Percentiles rank a stretch among this genome's conserved stretches.
These are phyloP conservation scores for Megalops atlanticus DNA, from an alignment of 2,113 vertebrate genomes.

Conservation along the genomic window DNA sequence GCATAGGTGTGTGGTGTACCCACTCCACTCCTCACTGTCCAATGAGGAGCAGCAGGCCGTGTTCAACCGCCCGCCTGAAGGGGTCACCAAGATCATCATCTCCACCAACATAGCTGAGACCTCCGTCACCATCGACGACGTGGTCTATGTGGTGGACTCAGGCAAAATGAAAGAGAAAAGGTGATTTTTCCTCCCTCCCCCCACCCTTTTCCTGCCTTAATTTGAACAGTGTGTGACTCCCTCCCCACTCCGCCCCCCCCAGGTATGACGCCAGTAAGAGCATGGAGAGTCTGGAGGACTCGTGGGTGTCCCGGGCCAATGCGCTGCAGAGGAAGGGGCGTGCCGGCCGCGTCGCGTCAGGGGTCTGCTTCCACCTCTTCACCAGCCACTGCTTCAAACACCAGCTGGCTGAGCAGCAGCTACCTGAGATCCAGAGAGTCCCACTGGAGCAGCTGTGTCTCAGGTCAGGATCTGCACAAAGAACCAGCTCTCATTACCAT, in stretches of 20 bases:
- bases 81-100: constrained; percentile 93
- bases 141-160: constrained; percentile 94
- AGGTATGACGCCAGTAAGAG: constrained; percentile 93
- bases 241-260: not conserved
- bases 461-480: constrained; percentile 66
- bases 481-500: too few species aligned
- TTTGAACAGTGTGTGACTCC: not conserved
- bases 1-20: constrained; percentile 86
- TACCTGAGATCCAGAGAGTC: constrained; percentile 94
- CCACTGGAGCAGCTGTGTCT: constrained; percentile 96
- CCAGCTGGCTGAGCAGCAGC: constrained; percentile 84
- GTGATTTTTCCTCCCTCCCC: constrained; percentile 55
- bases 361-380: constrained; percentile 95
- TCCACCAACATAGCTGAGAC: constrained; percentile 98
- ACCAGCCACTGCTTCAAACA: constrained; percentile 89
- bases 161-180: constrained; percentile 98
- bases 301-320: constrained; percentile 89
- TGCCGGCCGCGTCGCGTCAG: constrained; percentile 92
- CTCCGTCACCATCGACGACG: constrained; percentile 94
- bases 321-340: constrained; percentile 91
- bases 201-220: not conserved
- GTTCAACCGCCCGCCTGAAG: constrained; percentile 82
- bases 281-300: constrained; percentile 97
- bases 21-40: constrained; percentile 90
- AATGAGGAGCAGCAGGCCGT: constrained; percentile 95